A percentile compares a stretch with the other conserved stretches of the same genome.
phyloP scores from a whole-genome alignment of 2,113 vertebrate species.

The Apus apus region DNA sequence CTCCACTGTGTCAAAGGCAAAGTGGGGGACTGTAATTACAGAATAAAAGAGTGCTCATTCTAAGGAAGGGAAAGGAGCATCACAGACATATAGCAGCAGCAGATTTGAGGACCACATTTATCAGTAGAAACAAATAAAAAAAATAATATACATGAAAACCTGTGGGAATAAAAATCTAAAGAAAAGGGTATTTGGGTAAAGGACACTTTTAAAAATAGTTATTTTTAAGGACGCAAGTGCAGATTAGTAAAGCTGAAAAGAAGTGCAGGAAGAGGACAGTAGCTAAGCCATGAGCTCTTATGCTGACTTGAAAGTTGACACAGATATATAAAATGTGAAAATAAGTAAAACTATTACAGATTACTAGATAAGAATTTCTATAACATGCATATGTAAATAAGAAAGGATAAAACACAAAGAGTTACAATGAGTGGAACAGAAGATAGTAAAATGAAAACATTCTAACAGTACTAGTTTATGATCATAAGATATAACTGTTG shows the following conservation, averaged over 20 bases:
- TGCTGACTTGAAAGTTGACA: not conserved
- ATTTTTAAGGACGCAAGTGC: not conserved
- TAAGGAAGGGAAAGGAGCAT: not conserved
- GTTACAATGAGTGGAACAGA: not conserved
- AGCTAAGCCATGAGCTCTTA: not conserved
- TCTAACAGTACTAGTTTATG: not conserved
- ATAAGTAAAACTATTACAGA: not conserved
- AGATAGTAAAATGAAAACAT: not conserved
- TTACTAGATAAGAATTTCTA: not conserved
- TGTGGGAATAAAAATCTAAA: not conserved
- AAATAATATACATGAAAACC: not conserved
- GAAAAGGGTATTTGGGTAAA: not conserved
- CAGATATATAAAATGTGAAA: not conserved
- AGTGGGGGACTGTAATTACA: accelerated
- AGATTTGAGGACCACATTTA: not conserved
- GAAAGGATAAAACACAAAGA: not conserved
- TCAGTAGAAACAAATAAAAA: not conserved
- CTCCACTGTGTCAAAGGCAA: not conserved
- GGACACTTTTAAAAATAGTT: not conserved
- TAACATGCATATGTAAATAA: not conserved
- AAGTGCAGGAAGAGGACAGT: not conserved
- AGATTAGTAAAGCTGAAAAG: not conserved
- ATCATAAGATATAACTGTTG: not conserved
- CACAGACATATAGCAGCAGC: not conserved
- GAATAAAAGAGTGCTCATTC: not conserved